Percentiles rank a stretch among this genome's conserved stretches.
Conservation (phyloP, 2,888 invertebrate genomes). For the Seira musarum region DNA sequence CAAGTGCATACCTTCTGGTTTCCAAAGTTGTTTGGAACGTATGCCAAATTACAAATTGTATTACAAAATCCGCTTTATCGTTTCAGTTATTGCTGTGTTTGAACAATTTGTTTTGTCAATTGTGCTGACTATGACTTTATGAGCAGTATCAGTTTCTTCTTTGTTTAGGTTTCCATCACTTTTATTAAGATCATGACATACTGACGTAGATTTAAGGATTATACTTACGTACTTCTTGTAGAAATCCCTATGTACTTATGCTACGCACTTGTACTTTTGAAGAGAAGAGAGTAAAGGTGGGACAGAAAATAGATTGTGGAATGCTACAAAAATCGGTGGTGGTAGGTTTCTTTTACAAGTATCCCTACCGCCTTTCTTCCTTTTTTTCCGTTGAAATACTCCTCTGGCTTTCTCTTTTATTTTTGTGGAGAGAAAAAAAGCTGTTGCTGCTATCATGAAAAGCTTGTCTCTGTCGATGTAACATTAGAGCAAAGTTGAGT, state of each 20-base stretch:
- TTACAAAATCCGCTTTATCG: too few species aligned
- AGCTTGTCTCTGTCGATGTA: conserved; percentile 7
- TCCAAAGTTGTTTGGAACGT: too few species aligned
- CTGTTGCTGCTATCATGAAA: conserved; percentile 43
- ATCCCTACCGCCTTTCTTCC: conserved; percentile 24
- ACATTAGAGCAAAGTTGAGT: background rate
- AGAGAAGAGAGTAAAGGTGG: background rate
- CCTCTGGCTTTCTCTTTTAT: too few species aligned
- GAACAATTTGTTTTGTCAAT: too few species aligned
- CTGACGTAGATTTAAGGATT: conserved; percentile 26
- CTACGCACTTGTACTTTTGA: background rate
- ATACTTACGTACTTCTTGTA: conserved; percentile 25
- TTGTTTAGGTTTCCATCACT: background rate
- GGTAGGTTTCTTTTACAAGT: background rate
- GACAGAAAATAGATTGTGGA: background rate
- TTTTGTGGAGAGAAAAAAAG: conserved; percentile 11
- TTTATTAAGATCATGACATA: background rate
- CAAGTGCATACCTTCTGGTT: too few species aligned
- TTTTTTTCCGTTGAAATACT: conserved; percentile 21
- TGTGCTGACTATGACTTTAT: too few species aligned
- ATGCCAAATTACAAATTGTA: too few species aligned
- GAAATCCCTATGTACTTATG: background rate
- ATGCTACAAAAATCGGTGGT: background rate
- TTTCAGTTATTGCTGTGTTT: too few species aligned
- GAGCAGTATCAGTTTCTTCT: background rate